Evolutionary conservation across 2,797 vertebrate genomes (phyloP).

Genomic region (Petrocephalus schoutedeni): DNA sequence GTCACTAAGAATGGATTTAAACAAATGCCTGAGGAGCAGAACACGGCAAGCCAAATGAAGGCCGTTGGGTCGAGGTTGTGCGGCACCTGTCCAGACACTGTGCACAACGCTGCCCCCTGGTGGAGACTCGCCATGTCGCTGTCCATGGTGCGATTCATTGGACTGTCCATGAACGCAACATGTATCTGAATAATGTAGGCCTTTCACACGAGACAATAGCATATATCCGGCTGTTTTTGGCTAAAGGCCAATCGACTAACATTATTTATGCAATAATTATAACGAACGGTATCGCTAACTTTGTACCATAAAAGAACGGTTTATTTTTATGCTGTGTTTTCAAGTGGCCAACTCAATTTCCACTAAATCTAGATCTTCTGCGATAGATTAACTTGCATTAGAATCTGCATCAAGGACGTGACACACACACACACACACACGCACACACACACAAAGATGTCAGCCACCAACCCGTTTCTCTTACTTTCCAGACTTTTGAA

Average conservation of each 20-base stretch:
- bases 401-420: background rate
- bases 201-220: background rate
- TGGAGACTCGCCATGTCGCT: background rate
- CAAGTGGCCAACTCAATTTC: background rate
- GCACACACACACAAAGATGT: background rate
- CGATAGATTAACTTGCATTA: background rate
- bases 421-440: background rate
- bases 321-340: background rate
- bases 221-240: background rate
- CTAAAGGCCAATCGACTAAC: background rate
- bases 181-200: background rate
- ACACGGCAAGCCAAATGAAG: background rate
- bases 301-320: background rate
- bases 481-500: background rate
- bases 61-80: background rate
- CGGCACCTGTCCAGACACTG: background rate
- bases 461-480: background rate
- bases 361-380: background rate
- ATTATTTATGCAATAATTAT: background rate
- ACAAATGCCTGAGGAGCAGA: background rate
- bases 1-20: background rate
- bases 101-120: background rate
- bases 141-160: constrained; percentile 2
- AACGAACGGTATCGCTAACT: background rate
- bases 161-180: background rate